Base-by-base conservation (phyloP, 2,888 invertebrate genomes). In the Trachelus stipa region DNA sequence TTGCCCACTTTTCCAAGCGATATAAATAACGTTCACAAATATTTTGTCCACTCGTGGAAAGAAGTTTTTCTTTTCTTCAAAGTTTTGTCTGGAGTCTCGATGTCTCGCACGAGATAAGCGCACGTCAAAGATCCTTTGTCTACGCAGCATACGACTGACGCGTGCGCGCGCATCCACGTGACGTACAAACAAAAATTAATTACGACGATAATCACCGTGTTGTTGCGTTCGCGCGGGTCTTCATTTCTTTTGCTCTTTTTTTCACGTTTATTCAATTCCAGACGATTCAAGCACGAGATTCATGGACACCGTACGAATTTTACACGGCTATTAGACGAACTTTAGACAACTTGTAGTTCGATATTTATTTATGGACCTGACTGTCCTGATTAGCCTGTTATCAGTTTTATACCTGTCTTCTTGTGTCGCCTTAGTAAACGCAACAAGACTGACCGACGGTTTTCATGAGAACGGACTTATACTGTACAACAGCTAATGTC, bases 371-470 rank as follows among this genome's bases (percentile, higher is more conserved):
- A 85, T 83, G 83, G 84, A 83, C 81, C 2, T 0, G 81, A 80
- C 81, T 81, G 33, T 37, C 33, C 33, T 81, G 3, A 35, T 35
- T 1, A 35, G 35, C 35, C 12, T 40, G 40, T 1, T 35, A 71
- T 76, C 78, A 76, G 76, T 85, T 77, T 76, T 79, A 78, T 79
- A 80, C 68, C 73, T 73, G 77, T 68, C 23, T 34, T 34, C 56
- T 40, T 56, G 34, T 76, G 77, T 73, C 40, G 33, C 73, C 56
- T 9, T 34, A 76, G 84, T 79, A 87, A 87, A 87, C 85, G 88
- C 85, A 86, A 87, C 85, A 88, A 87, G 88, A 87, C 87, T 87
- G 87, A 87, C 80, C 80, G 83, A 87, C 84, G 83, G 79, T 81
- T 83, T 81, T 69, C 56, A 77, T 80, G 73, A 73, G 75, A 71